Evolutionary conservation across 2,797 vertebrate genomes (phyloP), one percentile per base, ranked within the genome.

Genomic region (Clarias platycephalus): DNA sequence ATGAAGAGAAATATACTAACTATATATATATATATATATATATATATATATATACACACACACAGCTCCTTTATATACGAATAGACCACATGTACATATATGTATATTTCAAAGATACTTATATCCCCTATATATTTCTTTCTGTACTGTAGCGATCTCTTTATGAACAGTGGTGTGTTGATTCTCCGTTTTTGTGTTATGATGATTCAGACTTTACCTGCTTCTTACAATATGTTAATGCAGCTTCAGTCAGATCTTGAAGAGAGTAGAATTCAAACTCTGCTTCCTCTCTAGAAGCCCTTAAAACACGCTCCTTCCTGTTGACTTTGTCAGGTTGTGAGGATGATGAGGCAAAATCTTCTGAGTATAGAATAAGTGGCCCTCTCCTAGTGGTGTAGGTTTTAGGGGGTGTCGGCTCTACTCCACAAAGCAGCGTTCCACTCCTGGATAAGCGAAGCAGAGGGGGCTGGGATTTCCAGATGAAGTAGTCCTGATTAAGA

Each of bases 381-480:
- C 93, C 95, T 71, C 87, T 94, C 37, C 94, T 94, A 10, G 94
- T 96, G 87, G 94, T 96, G 88, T 93, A 96, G 0, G 95, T 96
- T 93, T 95, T 96, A 28, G 94, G 94, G 70, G 95, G 93, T 1
- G 74, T 81, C 0, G 91, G 85, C 18, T 91, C 90, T 7, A 71
- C 74, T 28, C 80, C 88, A 34, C 82, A 53, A 12, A 89, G 77
- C 57, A 92, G 82, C 24, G 13, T 81, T 0, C 91, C 91, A 5
- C 91, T 93, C 82, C 60, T 84, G 64, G 92, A 90, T 82, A 94
- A 80, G 66, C 74, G 90, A 57, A 95, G 83, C 63, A 91, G 28
- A 28, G 91, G 83, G 88, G 92, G 90, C 58, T 91, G 89, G 79
- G 94, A 94, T 84, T 92, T 96, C 95, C 95, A 96, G 83, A 93